Evolutionary conservation across 2,888 invertebrate genomes (phyloP).

Genomic region (Orchestes rusci): DNA sequence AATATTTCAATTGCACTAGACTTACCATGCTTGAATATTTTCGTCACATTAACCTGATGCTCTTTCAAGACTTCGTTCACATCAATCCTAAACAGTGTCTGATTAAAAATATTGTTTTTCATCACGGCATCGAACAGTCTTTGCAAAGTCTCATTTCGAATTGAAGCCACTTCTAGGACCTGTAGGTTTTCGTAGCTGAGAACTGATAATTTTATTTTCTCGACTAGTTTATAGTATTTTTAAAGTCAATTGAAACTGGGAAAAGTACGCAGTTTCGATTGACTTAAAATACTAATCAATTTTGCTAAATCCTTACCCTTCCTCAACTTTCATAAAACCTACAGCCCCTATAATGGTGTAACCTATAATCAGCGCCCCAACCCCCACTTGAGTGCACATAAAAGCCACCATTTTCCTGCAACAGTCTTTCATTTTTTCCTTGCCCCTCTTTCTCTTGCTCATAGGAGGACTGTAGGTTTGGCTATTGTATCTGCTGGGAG

Average conservation of each 20-base stretch:
- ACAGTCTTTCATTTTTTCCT: slow-evolving; percentile 76
- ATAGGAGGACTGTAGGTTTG: slow-evolving; percentile 9
- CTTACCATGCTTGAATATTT: slow-evolving; percentile 51
- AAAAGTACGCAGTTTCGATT: no score
- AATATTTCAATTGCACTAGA: background rate
- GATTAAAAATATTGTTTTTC: slow-evolving; percentile 62
- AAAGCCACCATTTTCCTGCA: slow-evolving; percentile 80
- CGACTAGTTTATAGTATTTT: background rate
- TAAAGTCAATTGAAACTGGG: no score
- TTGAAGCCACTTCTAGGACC: slow-evolving; percentile 19
- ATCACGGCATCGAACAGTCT: slow-evolving; percentile 60
- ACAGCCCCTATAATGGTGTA: slow-evolving; percentile 82
- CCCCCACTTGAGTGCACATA: slow-evolving; percentile 90
- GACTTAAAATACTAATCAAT: no score
- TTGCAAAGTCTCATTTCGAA: slow-evolving; percentile 53
- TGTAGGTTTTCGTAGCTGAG: slow-evolving; percentile 18
- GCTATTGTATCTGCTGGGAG: slow-evolving; percentile 14
- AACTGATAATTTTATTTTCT: slow-evolving; percentile 18
- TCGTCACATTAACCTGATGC: slow-evolving; percentile 64
- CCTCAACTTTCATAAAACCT: slow-evolving; percentile 72
- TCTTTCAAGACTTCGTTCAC: slow-evolving; percentile 55
- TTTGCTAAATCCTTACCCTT: slow-evolving; percentile 40
- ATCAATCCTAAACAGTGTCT: slow-evolving; percentile 53
- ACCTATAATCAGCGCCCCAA: slow-evolving; percentile 78
- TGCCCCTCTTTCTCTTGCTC: slow-evolving; percentile 39